A percentile compares a stretch with the other conserved stretches of the same genome.
Evolutionary conservation across 2,888 invertebrate genomes (phyloP).

Genomic region (Epinotia ramella): DNA sequence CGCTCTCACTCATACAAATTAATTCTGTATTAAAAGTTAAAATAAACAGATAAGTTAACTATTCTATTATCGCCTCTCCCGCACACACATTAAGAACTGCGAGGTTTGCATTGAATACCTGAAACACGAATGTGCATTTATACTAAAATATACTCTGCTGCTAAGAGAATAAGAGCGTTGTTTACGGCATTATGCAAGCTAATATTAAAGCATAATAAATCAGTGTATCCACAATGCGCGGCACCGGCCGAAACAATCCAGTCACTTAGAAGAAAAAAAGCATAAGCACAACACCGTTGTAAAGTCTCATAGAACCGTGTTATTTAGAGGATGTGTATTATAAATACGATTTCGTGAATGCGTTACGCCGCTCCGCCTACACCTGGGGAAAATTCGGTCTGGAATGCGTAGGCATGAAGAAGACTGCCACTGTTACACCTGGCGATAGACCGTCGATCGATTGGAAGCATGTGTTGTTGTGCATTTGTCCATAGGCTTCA

Average conservation of each 20-base stretch:
- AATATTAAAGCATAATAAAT: constrained; percentile 26
- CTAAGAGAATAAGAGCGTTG: background rate
- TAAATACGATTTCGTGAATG: constrained; percentile 17
- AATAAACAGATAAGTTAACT: constrained; percentile 7
- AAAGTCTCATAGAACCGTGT: background rate
- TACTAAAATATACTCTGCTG: constrained; percentile 2
- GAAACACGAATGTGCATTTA: background rate
- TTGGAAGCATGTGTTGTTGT: no score
- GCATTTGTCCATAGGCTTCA: background rate
- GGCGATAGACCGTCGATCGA: background rate
- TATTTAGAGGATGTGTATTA: background rate
- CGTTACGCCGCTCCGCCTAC: constrained; percentile 19
- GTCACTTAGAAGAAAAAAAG: background rate
- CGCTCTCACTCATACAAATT: constrained; percentile 9
- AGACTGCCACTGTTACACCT: background rate
- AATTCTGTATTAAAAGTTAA: constrained; percentile 10
- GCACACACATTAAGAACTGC: constrained; percentile 8
- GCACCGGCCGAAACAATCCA: background rate
- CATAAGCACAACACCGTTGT: background rate
- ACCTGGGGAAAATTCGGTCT: constrained; percentile 13
- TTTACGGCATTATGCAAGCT: background rate
- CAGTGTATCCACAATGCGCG: constrained; percentile 26
- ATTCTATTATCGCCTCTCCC: constrained; percentile 5
- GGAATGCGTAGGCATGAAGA: constrained; percentile 1
- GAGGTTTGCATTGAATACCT: background rate